Evolutionary conservation across 2,113 vertebrate species (phyloP), one percentile per base, ranked within the genome.

Genomic region (Epinephelus lanceolatus): DNA sequence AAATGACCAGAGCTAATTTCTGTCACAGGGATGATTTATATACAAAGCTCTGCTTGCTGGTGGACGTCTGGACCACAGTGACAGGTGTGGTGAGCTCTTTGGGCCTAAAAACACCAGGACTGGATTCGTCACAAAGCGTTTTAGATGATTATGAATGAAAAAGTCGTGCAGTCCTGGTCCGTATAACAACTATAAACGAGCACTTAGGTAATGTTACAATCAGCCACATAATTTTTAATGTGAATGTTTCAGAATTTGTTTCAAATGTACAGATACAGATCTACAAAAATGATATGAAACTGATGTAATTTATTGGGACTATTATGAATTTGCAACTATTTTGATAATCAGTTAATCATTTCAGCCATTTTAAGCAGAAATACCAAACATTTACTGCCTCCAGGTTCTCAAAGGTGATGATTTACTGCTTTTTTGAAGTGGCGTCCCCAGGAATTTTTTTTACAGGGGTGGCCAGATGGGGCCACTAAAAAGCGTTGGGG

Each of bases 41-140:
- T 68, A 3, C 18, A 12, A 33, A 18, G 56, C n/a, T 68, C 13
- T 47, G 10, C 51, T 75, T 30, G 68, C 42, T 78, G 74, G 78
- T 81, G 18, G 52, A 83, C 65, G 65, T 80, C 83, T 78, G 76
- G 65, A 66, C 57, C 42, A 67, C 45, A 74, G 68, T 25, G 53
- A 42, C 80, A 82, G 69, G 65, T 87, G 80, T 78, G 71, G 47
- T 53, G 49, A 71, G 45, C 9, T 53, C 23, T 56, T 57, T 25
- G 40, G 61, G 61, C 59, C 51, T 66, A 11, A 27, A 25, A 76
- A 65, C 40, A 21, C n/a, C 18, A 27, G 42, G 55, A 51, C 57
- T 15, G 19, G 30, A 49, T 56, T 10, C 19, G 42, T 56, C 51
- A 57, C 45, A 51, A 19, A 49, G 21, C 13, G 0, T 27, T 81